These are phyloP conservation scores for Thyatira batis DNA, from an alignment of 2,888 invertebrate species.

Conservation along the genomic window DNA sequence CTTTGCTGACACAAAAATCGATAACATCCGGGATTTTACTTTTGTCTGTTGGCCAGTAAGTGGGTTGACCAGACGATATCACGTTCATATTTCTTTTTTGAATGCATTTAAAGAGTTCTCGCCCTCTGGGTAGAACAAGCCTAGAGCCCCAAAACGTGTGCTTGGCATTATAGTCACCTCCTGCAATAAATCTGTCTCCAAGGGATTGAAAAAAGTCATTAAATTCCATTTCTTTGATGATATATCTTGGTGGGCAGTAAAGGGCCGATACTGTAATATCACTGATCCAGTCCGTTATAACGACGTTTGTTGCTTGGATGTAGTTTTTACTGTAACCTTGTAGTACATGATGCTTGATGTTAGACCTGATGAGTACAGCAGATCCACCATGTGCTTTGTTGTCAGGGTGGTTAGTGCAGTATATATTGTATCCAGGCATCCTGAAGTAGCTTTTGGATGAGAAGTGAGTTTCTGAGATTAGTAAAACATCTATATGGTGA, in stretches of 20 bases:
- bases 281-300: conserved; percentile 4
- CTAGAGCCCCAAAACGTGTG: conserved; percentile 10
- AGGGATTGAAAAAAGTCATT: too few species aligned
- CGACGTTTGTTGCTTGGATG: conserved; percentile 18
- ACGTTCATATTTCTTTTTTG: conserved; percentile 2
- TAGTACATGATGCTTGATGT: conserved; percentile 13
- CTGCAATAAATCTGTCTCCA: too few species aligned
- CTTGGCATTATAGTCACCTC: too few species aligned
- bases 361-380: conserved; percentile 15
- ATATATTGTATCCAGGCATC: conserved; percentile 27
- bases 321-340: conserved; percentile 11
- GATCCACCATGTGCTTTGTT: conserved; percentile 22
- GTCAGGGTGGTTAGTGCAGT: conserved; percentile 32
- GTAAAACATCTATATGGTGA: conserved; percentile 13
- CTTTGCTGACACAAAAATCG: too few species aligned
- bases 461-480: conserved; percentile 18
- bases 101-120: conserved; percentile 10
- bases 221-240: too few species aligned
- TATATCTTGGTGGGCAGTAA: conserved; percentile 10
- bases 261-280: conserved; percentile 12
- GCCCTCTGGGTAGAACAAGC: conserved; percentile 7
- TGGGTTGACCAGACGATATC: conserved; percentile 18
- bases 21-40: too few species aligned
- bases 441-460: conserved; percentile 13
- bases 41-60: conserved; percentile 20